Evolutionary conservation across 2,888 invertebrate species (phyloP), one percentile per base, ranked within the genome.

Genomic region (Cheilosia urbana): DNA sequence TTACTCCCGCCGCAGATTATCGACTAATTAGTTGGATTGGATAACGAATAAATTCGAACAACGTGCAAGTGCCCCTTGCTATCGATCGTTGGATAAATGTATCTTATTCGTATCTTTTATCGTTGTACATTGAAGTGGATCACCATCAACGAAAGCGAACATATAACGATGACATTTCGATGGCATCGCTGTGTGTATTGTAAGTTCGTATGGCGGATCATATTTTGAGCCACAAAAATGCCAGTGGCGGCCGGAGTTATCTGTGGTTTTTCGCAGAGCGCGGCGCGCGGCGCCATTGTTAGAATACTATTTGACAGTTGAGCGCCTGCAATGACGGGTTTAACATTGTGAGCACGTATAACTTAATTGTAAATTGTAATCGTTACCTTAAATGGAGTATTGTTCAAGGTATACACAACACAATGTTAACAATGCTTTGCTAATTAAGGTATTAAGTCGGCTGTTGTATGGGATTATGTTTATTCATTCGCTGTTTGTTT

Each of bases 51-150:
- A 62, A 37, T 57, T 34, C 60, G 21, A 82, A 60, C 65, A 72
- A 66, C 62, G 37, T 57, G 17, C 83, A 83, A 83, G 79, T 83
- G 83, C 21, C 68, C 73, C 62, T 83, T 73, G 78, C 79, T 78
- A 66, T 17, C 60, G 24, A 72, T 66, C 82, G 13, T 37, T 65
- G 55, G 62, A 62, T 47, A 11, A 60, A 66, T 30, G 30, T 78
- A 78, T 66, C 40, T 72, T 27, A 78, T 78, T 57, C 40, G 24
- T 17, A 49, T 37, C 30, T 49, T 60, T 49, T 21, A 3, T 51
- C n/a, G 30, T 72, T 66, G 45, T 53, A 37, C 37, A n/a, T 19
- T 34, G 27, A 79, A 73, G 45, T 47, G 66, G 65, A 82, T 30
- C 71, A 30, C 19, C 57, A 63, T 66, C 51, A 19, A 24, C 42